Evolutionary conservation across 2,888 invertebrate species (phyloP).

Genomic region (Anthrax anthrax): DNA sequence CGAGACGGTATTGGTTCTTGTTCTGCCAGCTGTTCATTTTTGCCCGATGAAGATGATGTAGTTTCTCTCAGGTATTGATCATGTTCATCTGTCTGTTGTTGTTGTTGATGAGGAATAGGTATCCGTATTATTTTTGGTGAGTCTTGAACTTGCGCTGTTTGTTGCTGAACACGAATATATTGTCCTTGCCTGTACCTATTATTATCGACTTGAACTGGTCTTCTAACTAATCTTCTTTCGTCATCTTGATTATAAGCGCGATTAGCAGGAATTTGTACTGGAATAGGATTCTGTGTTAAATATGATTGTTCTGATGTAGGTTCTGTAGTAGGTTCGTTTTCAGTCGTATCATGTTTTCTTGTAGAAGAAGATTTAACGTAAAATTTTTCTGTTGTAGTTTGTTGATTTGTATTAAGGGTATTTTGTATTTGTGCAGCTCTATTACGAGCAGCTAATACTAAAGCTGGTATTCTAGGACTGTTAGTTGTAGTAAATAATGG

Average conservation of each 20-base stretch:
- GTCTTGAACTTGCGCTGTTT: not conserved
- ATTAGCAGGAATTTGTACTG: slow-evolving; percentile 40
- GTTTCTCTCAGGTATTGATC: slow-evolving; percentile 20
- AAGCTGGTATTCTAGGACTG: slow-evolving; percentile 40
- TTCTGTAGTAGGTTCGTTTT: slow-evolving; percentile 41
- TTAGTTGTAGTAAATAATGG: slow-evolving; percentile 54
- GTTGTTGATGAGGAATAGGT: slow-evolving; percentile 18
- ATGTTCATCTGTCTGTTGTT: slow-evolving; percentile 7
- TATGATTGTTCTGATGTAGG: slow-evolving; percentile 37
- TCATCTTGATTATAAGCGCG: slow-evolving; percentile 19
- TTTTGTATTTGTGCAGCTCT: slow-evolving; percentile 25
- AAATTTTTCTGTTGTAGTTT: slow-evolving; percentile 28
- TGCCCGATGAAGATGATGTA: slow-evolving; percentile 10
- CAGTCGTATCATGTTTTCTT: slow-evolving; percentile 21
- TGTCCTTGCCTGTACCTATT: slow-evolving; percentile 20
- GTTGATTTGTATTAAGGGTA: slow-evolving; percentile 5
- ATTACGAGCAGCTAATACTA: slow-evolving; percentile 37
- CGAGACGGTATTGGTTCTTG: slow-evolving; percentile 8
- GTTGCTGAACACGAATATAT: slow-evolving; percentile 32
- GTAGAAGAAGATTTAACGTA: slow-evolving; percentile 19
- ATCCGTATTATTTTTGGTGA: slow-evolving; percentile 24
- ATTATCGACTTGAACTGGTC: slow-evolving; percentile 1
- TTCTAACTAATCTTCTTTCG: slow-evolving; percentile 8
- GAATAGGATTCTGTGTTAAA: slow-evolving; percentile 40
- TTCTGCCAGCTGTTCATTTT: slow-evolving; percentile 8